These are phyloP conservation scores for Kradibia gibbosae DNA, from an alignment of 1,140 invertebrate species.

Conservation along the genomic window DNA sequence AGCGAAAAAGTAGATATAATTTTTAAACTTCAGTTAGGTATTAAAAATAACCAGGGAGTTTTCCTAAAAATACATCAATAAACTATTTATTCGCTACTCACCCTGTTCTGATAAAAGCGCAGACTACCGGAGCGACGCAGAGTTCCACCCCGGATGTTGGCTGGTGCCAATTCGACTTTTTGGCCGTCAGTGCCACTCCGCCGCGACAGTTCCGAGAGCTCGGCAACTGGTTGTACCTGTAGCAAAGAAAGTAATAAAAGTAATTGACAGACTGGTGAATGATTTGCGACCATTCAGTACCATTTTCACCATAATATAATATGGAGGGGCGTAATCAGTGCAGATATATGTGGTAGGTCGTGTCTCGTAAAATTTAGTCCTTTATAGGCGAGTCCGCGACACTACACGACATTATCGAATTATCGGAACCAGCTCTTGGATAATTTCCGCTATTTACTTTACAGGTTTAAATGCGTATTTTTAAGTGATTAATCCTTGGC, in stretches of 20 bases:
- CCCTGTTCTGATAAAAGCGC: conserved; percentile 80
- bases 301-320: neutral
- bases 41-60: neutral
- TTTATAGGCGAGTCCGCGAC: neutral
- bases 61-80: neutral
- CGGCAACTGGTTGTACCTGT: conserved; percentile 88
- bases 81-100: conserved; percentile 64
- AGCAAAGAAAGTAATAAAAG: conserved; percentile 45
- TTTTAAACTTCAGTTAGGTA: no score
- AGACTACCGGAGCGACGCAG: conserved; percentile 84
- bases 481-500: neutral
- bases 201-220: conserved; percentile 88
- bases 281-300: neutral
- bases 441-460: neutral
- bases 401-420: no score
- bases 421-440: neutral
- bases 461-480: neutral
- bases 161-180: conserved; percentile 79
- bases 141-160: conserved; percentile 83
- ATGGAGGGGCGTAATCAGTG: neutral
- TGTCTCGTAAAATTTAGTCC: neutral
- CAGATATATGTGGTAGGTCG: neutral
- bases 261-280: neutral
- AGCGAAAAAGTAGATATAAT: no score
- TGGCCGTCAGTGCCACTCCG: conserved; percentile 76